phyloP scores from a whole-genome alignment of 2,888 invertebrate genomes.

The Eutolmus rufibarbis region DNA sequence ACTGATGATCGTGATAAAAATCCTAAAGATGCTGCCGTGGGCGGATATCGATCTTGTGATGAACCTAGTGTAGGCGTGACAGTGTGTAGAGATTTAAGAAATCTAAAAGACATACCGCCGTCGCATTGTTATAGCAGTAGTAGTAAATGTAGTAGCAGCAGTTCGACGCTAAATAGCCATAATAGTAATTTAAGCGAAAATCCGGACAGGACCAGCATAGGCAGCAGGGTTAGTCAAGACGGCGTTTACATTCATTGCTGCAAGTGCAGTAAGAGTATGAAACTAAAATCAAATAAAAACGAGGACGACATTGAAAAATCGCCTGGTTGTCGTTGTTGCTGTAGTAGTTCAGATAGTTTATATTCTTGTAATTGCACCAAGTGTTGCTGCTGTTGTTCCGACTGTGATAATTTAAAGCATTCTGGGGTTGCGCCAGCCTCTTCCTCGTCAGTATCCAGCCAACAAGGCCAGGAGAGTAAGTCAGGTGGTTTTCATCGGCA shows the following conservation, averaged over 20 bases:
- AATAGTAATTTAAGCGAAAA: slow-evolving; percentile 42
- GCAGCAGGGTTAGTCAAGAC: slow-evolving; percentile 30
- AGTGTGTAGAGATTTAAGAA: slow-evolving; percentile 8
- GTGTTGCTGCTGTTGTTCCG: slow-evolving; percentile 53
- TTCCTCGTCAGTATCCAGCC: slow-evolving; percentile 12
- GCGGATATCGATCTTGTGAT: slow-evolving; percentile 40
- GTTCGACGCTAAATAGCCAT: slow-evolving; percentile 22
- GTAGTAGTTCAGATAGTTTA: slow-evolving; percentile 56
- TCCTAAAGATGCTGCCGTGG: neutral
- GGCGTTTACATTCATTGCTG: slow-evolving; percentile 9
- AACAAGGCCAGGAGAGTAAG: neutral
- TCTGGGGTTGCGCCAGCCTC: slow-evolving; percentile 45
- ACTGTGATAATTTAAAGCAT: slow-evolving; percentile 39
- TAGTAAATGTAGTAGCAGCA: slow-evolving; percentile 55
- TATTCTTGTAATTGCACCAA: slow-evolving; percentile 59
- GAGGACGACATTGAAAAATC: neutral
- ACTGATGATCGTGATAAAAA: slow-evolving; percentile 15
- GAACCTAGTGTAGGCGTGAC: slow-evolving; percentile 36
- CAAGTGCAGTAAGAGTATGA: slow-evolving; percentile 1
- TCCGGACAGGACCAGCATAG: slow-evolving; percentile 23
- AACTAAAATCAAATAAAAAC: neutral
- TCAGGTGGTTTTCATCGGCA: neutral
- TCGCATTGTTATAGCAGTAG: slow-evolving; percentile 43
- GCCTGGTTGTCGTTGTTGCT: slow-evolving; percentile 49
- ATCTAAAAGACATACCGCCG: slow-evolving; percentile 3